These are phyloP conservation scores for Pseudorhombus dupliciocellatus DNA, from an alignment of 2,113 vertebrate species.

Conservation along the genomic window DNA sequence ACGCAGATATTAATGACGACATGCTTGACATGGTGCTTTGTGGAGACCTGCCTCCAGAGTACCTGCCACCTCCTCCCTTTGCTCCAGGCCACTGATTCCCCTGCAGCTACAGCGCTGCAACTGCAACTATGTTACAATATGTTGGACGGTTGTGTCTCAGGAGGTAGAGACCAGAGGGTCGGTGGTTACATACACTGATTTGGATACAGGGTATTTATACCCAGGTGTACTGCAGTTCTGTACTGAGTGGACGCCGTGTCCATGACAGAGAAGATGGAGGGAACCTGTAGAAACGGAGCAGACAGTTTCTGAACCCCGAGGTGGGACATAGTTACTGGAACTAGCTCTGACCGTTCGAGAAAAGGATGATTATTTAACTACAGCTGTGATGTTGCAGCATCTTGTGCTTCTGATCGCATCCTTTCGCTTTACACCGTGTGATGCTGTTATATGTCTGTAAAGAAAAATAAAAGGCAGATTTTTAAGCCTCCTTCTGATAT, in stretches of 20 bases:
- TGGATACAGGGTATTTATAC: conserved; percentile 1
- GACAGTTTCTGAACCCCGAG: neutral
- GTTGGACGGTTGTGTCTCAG: too few relatives aligned
- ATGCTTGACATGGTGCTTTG: neutral
- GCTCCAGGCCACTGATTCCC: conserved; percentile 78
- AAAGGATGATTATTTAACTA: neutral
- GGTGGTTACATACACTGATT: conserved; percentile 7
- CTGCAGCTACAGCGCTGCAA: too few relatives aligned
- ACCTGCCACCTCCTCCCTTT: conserved; percentile 79
- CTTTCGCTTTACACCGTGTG: neutral
- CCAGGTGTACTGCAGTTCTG: neutral
- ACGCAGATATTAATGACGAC: conserved; percentile 33
- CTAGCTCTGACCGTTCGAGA: neutral
- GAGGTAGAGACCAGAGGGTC: too few relatives aligned
- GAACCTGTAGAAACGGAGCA: neutral
- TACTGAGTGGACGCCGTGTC: neutral
- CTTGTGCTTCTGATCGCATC: neutral
- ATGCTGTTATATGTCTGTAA: neutral
- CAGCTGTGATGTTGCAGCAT: neutral
- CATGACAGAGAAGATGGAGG: neutral
- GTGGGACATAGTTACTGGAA: neutral
- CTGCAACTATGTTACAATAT: too few relatives aligned
- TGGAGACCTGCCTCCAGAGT: conserved; percentile 71
- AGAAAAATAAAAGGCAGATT: neutral
- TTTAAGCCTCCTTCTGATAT: neutral